Base-by-base conservation (phyloP, 2,888 invertebrate species). In the Hyposoter dolosus region DNA sequence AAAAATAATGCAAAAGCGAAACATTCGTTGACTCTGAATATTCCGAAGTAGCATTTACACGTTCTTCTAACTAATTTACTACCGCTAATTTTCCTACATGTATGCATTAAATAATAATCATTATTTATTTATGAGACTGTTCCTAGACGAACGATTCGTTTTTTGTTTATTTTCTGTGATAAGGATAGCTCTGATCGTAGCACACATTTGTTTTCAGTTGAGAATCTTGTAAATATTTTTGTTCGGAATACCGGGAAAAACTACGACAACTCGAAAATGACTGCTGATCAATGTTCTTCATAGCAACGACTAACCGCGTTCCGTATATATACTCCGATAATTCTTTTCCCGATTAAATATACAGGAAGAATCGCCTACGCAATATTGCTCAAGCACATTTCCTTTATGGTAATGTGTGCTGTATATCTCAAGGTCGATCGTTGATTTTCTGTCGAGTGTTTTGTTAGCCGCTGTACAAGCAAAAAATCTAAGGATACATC, bases 281-380 rank as follows among this genome's bases (percentile, higher is more conserved):
- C 12, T 12, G 12, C 10, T 23, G 1, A 3, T 9, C 3, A 19
- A 56, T 56, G 10, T 10, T 10, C 23, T 23, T n/a, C n/a, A 23
- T 3, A 12, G 10, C 12, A 56, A 45, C 17, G 6, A 69, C 28
- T 2, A 17, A 69, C 23, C 23, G 23, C 45, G 1, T 28, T 23
- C 7, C 0, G 23, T 28, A 12, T 9, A 12, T 9, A 68, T 68
- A 45, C 45, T 12, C 28, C 17, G 68, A 28, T 28, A 19, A 69
- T 68, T 23, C 43, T 17, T 35, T 43, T 60, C 40, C 17, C 10
- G 40, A 6, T 43, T 45, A 19, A 23, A 50, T 63, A 76, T 60
- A 63, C 71, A 32, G 47, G 28, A 71, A 63, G 40, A 50, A 40
- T 50, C 40, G 60, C 63, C 56, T 23, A 68, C 47, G 40, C 71